These are phyloP conservation scores for Phymastichus coffea DNA, from an alignment of 1,140 invertebrate genomes.

Conservation along the genomic window DNA sequence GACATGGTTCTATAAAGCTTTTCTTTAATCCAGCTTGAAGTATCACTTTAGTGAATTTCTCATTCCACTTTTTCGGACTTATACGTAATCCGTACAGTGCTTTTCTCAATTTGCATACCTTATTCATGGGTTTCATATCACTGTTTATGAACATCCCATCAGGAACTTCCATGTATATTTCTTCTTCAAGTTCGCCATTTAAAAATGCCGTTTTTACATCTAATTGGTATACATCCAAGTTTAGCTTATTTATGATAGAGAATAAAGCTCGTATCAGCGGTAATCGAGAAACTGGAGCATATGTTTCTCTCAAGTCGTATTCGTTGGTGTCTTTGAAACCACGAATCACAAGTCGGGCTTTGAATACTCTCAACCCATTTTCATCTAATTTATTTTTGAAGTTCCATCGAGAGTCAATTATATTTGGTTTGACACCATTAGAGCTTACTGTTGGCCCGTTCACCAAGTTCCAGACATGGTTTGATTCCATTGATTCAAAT, in stretches of 20 bases:
- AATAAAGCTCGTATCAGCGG: not conserved
- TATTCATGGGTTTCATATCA: not conserved
- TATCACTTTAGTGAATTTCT: constrained; percentile 22
- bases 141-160: not conserved
- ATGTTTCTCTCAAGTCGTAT: too few species aligned
- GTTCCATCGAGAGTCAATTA: constrained; percentile 7
- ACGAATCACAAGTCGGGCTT: not conserved
- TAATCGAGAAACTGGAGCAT: not conserved
- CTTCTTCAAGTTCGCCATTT: too few species aligned
- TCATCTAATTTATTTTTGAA: constrained; percentile 1
- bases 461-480: too few species aligned
- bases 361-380: not conserved
- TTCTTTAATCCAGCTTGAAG: constrained; percentile 9
- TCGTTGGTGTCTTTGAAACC: constrained; percentile 2
- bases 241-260: not conserved
- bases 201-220: too few species aligned
- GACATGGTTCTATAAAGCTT: constrained; percentile 37
- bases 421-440: too few species aligned
- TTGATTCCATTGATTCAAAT: too few species aligned
- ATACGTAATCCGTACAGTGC: not conserved
- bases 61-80: constrained; percentile 32
- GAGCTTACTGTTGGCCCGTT: too few species aligned
- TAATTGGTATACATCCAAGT: too few species aligned
- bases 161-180: too few species aligned
- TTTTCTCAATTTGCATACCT: not conserved